Evolutionary conservation across 2,113 vertebrate species (phyloP).

Genomic region (Phalacrocorax aristotelis): DNA sequence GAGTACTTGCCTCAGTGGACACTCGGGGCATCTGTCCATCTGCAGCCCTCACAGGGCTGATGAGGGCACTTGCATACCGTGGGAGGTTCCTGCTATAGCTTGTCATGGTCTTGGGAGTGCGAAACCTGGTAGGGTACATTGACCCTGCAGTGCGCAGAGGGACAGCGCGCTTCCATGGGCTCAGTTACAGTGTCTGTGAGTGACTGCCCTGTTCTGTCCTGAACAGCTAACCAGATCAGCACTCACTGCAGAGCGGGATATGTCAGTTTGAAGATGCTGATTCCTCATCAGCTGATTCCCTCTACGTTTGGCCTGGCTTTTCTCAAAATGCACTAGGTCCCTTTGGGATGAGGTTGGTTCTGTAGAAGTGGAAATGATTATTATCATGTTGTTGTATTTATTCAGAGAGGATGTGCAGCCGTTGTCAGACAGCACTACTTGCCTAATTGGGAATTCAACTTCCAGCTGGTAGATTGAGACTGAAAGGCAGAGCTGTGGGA

Average conservation of each 20-base stretch:
- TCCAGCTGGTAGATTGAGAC: conserved; percentile 50
- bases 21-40: neutral
- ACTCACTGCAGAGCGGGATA: accelerated
- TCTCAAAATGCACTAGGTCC: neutral
- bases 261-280: neutral
- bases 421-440: neutral
- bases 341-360: neutral
- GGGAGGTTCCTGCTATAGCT: neutral
- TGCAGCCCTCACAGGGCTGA: neutral
- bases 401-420: neutral
- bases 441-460: conserved; percentile 38
- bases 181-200: neutral
- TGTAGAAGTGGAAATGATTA: neutral
- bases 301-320: neutral
- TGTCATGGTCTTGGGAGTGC: neutral
- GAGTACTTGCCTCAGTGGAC: neutral
- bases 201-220: neutral
- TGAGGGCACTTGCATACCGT: neutral
- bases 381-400: neutral
- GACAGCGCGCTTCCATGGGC: accelerated
- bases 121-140: neutral
- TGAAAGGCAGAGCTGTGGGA: conserved; percentile 54
- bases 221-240: neutral
- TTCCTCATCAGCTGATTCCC: neutral
- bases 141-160: accelerated